Percentiles rank a stretch among this genome's conserved stretches.
These are phyloP conservation scores for Sclerurus mexicanus DNA, from an alignment of 2,113 vertebrate species.

Conservation along the genomic window DNA sequence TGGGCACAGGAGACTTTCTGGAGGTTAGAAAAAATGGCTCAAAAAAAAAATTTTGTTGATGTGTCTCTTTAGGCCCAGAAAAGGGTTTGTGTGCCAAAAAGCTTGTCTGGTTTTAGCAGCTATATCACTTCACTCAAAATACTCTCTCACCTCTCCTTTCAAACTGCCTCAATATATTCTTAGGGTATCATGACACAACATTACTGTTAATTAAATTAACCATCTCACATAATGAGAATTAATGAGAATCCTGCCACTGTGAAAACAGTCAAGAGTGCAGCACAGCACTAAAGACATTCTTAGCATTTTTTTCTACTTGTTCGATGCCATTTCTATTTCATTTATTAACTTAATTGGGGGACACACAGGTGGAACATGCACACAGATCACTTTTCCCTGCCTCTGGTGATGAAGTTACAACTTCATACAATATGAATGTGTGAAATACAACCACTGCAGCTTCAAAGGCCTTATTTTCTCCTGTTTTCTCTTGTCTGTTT, in stretches of 20 bases:
- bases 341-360: neutral
- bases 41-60: neutral
- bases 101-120: neutral
- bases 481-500: neutral
- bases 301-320: slow-evolving; percentile 8
- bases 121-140: neutral
- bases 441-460: neutral
- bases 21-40: neutral
- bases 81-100: neutral
- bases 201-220: slow-evolving; percentile 25
- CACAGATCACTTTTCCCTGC: neutral
- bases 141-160: neutral
- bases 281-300: neutral
- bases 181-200: neutral
- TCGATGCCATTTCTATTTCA: neutral
- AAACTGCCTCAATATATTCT: neutral
- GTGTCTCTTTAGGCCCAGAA: neutral
- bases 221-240: slow-evolving; percentile 39
- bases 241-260: slow-evolving; percentile 3
- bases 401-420: neutral
- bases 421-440: neutral
- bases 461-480: neutral
- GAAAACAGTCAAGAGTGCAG: neutral
- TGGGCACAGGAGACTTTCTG: neutral
- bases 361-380: neutral